These are phyloP conservation scores for Callyntrura sp. DNA, from an alignment of 2,888 invertebrate genomes.

Conservation along the genomic window DNA sequence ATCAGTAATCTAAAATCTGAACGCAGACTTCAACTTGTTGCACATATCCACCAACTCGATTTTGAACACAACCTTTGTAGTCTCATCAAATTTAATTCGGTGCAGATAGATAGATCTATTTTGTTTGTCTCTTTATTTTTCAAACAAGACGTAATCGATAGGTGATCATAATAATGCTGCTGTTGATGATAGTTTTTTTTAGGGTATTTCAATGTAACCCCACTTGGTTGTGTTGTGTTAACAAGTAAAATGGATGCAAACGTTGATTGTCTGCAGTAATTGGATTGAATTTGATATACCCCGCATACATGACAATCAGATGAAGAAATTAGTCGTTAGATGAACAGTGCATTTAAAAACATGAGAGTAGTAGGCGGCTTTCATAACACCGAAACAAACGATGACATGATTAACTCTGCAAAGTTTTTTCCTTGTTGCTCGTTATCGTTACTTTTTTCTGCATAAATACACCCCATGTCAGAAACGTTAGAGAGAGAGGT, in stretches of 20 bases:
- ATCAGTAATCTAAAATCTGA: no score
- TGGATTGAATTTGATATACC: no score
- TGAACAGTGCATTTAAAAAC: no score
- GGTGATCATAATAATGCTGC: background rate
- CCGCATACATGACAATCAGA: no score
- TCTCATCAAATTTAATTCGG: constrained; percentile 13
- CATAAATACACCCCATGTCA: no score
- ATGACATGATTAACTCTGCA: no score
- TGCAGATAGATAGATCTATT: background rate
- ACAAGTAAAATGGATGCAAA: background rate
- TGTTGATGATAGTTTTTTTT: background rate
- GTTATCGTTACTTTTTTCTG: no score
- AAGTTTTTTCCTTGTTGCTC: no score
- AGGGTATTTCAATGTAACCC: background rate
- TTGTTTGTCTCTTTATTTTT: background rate
- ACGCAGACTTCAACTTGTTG: background rate
- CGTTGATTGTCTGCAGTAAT: background rate
- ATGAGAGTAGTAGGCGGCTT: no score
- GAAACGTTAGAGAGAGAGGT: no score
- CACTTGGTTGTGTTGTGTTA: background rate
- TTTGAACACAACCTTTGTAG: constrained; percentile 14
- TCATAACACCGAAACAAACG: no score
- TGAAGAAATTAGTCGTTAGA: no score
- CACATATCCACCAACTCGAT: background rate
- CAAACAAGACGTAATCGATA: background rate